A percentile compares a stretch with the other conserved stretches of the same genome.
These are phyloP conservation scores for Macrosteles quadrilineatus DNA, from an alignment of 1,140 invertebrate species.

Conservation along the genomic window DNA sequence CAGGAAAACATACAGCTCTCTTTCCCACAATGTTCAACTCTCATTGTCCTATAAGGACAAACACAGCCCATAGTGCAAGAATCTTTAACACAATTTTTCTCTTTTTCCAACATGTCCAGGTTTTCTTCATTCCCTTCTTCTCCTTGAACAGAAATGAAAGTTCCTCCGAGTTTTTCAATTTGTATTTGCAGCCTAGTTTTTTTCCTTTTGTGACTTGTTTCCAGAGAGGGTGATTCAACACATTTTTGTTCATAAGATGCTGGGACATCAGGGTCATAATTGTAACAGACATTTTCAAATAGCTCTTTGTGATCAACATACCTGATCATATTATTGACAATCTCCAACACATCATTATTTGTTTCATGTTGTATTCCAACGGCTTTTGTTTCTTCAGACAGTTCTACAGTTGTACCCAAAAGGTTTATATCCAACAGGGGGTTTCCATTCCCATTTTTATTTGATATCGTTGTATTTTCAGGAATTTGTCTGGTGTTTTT, in stretches of 20 bases:
- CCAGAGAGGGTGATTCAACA: not conserved
- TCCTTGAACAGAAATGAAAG: slow-evolving; percentile 2
- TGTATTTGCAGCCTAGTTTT: slow-evolving; percentile 13
- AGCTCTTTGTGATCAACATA: not conserved
- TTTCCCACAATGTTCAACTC: slow-evolving; percentile 6
- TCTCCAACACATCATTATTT: not conserved
- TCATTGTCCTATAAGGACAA: not conserved
- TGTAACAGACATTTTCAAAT: not conserved
- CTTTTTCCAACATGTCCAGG: not conserved
- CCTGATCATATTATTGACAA: not conserved
- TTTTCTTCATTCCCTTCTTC: not conserved
- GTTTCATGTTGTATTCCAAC: not conserved
- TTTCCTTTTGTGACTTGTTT: not conserved
- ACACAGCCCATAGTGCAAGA: not conserved
- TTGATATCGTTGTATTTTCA: too few species aligned
- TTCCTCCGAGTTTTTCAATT: slow-evolving; percentile 10
- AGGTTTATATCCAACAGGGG: not conserved
- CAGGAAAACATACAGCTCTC: not conserved
- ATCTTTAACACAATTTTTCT: not conserved
- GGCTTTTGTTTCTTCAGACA: not conserved
- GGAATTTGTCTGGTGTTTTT: too few species aligned
- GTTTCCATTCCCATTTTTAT: not conserved
- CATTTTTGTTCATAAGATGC: not conserved
- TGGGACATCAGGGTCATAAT: slow-evolving; percentile 12
- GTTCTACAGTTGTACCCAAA: not conserved